Evolutionary conservation across 1,140 invertebrate species (phyloP), one percentile per base, ranked within the genome.

Genomic region (Drosophila athabasca): DNA sequence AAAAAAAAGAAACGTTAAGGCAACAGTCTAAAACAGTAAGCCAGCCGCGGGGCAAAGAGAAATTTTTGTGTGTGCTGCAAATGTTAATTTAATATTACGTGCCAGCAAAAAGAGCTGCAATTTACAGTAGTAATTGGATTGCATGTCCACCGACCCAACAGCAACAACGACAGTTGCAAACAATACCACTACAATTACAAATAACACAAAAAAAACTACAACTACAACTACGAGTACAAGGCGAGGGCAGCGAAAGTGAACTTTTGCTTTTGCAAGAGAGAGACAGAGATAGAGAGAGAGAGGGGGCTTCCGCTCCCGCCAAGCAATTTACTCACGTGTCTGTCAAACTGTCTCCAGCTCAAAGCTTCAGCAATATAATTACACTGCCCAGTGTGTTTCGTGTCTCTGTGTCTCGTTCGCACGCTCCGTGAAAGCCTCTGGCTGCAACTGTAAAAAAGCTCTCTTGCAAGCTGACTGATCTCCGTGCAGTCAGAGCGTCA

Each of bases 61-160:
- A 85, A 76, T 79, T 82, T 50, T 60, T 55, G 54, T 41, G 35
- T 62, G 48, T 61, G 51, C 59, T 71, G 78, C 83, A 88, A 13
- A 82, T 75, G 59, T 78, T 85, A 85, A 87, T 85, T 87, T 81
- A 85, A 78, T 82, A 75, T 87, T 87, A 82, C 74, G 65, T 77
- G 82, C 78, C 69, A 77, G 31, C 81, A 78, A 81, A 81, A 87
- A 70, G 3, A 31, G 3, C 62, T 69, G 73, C 82, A 84, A 85
- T 85, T 84, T 80, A 62, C 80, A 87, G 85, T 62, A 79, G 81
- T 87, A 87, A 84, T 84, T 84, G 73, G 82, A 72, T 87, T 87
- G 83, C 82, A 85, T 88, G 82, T 79, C 62, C 78, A 74, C 57
- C 76, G 15, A 49, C 52, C 49, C 68, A 50, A 54, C 35, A 62